These are phyloP conservation scores for Blastobasis adustella DNA, from an alignment of 2,888 invertebrate species.

Conservation along the genomic window DNA sequence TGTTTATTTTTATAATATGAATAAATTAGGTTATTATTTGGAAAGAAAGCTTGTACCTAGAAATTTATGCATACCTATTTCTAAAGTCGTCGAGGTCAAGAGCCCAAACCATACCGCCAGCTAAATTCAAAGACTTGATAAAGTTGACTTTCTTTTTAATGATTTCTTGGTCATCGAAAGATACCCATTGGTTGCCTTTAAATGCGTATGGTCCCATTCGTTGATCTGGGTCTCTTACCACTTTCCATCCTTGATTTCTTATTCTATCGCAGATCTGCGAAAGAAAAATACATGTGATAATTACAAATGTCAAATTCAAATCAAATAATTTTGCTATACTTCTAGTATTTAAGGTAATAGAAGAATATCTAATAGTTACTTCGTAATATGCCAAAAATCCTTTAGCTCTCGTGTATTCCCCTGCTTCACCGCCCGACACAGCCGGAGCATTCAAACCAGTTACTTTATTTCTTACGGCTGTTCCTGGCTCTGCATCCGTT, in stretches of 20 bases:
- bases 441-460: conserved; percentile 85
- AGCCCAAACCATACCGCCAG: conserved; percentile 94
- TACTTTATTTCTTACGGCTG: conserved; percentile 56
- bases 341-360: no score
- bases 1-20: background rate
- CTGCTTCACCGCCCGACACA: conserved; percentile 85
- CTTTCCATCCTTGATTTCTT: conserved; percentile 84
- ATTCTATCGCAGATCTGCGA: conserved; percentile 87
- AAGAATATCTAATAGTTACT: conserved; percentile 42
- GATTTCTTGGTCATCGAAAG: conserved; percentile 88
- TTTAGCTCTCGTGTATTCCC: conserved; percentile 88
- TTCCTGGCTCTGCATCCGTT: conserved; percentile 36
- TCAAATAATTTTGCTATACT: no score
- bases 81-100: conserved; percentile 91
- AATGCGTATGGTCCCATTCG: conserved; percentile 93
- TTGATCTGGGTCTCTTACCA: conserved; percentile 83
- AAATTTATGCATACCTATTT: conserved; percentile 56
- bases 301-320: no score
- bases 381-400: conserved; percentile 94
- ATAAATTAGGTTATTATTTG: no score
- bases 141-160: conserved; percentile 86
- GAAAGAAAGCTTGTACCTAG: background rate
- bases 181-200: conserved; percentile 93
- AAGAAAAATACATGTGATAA: conserved; percentile 4
- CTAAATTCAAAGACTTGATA: conserved; percentile 83